Conservation (phyloP, 2,888 invertebrate species). For the Acheta domesticus region DNA sequence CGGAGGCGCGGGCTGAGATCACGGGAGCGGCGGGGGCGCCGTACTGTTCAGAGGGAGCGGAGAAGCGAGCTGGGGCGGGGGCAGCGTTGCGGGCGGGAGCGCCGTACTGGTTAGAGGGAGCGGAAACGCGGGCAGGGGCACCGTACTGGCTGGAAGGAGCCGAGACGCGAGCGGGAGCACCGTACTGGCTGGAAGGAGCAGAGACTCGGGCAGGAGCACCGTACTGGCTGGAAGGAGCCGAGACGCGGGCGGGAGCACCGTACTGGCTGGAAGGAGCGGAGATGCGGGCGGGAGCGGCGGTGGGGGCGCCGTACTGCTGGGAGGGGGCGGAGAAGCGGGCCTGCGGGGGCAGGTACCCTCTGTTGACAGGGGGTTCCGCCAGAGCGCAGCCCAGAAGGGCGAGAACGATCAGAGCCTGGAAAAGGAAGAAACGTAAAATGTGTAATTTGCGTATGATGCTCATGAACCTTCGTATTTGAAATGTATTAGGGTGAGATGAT, state of each 20-base stretch:
- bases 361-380: constrained; percentile 41
- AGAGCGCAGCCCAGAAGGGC: constrained; percentile 40
- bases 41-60: constrained; percentile 18
- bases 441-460: no score
- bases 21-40: not conserved
- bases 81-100: constrained; percentile 20
- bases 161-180: not conserved
- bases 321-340: constrained; percentile 22
- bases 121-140: not conserved
- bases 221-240: not conserved
- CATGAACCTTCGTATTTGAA: no score
- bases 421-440: no score
- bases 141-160: not conserved
- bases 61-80: not conserved
- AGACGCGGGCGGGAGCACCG: constrained; percentile 26
- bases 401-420: constrained; percentile 28
- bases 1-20: not conserved
- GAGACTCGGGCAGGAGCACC: constrained; percentile 19
- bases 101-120: constrained; percentile 30
- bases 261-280: constrained; percentile 29
- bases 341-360: constrained; percentile 31
- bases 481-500: no score
- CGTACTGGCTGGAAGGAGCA: not conserved
- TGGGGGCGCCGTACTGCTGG: not conserved
- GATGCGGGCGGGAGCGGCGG: not conserved